Base-by-base conservation (phyloP, 1,140 invertebrate genomes). In the Caenorhabditis tropicalis region DNA sequence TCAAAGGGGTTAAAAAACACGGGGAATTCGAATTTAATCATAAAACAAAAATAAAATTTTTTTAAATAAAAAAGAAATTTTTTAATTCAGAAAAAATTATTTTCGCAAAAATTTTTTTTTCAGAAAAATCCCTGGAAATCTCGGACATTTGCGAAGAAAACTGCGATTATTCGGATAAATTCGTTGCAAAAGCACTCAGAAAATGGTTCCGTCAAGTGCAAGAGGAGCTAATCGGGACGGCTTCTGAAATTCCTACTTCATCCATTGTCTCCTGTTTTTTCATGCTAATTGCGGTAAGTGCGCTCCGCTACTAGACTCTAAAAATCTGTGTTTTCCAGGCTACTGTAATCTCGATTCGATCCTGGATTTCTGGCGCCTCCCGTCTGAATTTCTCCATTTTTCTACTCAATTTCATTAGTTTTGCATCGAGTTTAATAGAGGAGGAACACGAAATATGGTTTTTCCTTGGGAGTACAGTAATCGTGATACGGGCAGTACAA, bases 381-480 rank as follows among this genome's bases (percentile, higher is more conserved):
- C 4, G 29, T 12, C n/a, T 33, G 10, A 43, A 81, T 36, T 16
- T 21, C 1, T n/a, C 49, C 3, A 56, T 86, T 21, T 36, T 82
- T 29, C 74, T 87, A 6, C 6, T 87, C 2, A 46, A 74, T 10
- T 16, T 87, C n/a, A 21, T 84, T 6, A 43, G 36, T 48, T 87
- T 89, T 58, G 58, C 88, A 5, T 89, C 88, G 6, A 90, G 89
- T 56, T 89, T 87, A n/a, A 81, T 86, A 12, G 88, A 89, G 65
- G 89, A 89, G 51, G 88, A 89, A 79, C 89, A 89, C 65, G 89
- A 90, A 79, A 56, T 89, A 27, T 89, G 89, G 88, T 90, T 31
- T 31, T 84, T 53, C 33, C 29, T 51, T 31, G 27, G 58, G 81
- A 81, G 79, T n/a, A 53, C 46, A 0, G 49, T 51, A 36, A 48